A percentile compares a stretch with the other conserved stretches of the same genome.
Evolutionary conservation across 1,140 invertebrate species (phyloP).

Genomic region (Drosophila grimshawi): DNA sequence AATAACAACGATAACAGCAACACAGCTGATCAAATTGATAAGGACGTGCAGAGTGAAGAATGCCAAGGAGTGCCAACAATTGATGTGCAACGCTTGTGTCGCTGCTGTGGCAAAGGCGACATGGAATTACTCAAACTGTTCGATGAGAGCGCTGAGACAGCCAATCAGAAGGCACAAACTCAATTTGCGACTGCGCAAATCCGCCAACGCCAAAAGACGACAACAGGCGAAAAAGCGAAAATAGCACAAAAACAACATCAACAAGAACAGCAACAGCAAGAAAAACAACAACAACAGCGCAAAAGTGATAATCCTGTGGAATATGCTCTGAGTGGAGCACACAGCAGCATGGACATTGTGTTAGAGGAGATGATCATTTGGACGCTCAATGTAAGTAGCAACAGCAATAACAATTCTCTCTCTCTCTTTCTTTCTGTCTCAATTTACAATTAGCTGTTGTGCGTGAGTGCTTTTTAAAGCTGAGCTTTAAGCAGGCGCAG

Average conservation of each 20-base stretch:
- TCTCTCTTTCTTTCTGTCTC: background rate
- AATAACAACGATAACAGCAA: slow-evolving; percentile 12
- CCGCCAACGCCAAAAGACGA: slow-evolving; percentile 20
- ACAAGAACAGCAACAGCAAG: slow-evolving; percentile 12
- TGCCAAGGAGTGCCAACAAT: background rate
- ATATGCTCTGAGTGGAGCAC: slow-evolving; percentile 62
- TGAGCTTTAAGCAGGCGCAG: background rate
- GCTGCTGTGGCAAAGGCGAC: slow-evolving; percentile 66
- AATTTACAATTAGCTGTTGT: background rate
- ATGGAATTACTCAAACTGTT: slow-evolving; percentile 64
- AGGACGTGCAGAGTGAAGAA: slow-evolving; percentile 5
- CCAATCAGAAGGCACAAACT: slow-evolving; percentile 5
- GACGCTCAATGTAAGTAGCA: slow-evolving; percentile 73
- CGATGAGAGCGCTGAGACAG: slow-evolving; percentile 35
- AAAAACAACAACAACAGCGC: slow-evolving; percentile 33
- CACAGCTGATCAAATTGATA: slow-evolving; percentile 17
- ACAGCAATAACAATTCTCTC: slow-evolving; percentile 1
- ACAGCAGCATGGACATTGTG: slow-evolving; percentile 68
- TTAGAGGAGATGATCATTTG: slow-evolving; percentile 69
- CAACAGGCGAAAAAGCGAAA: slow-evolving; percentile 13
- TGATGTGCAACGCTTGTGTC: slow-evolving; percentile 60
- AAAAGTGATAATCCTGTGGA: slow-evolving; percentile 70
- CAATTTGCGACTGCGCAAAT: slow-evolving; percentile 4
- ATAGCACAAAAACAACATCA: slow-evolving; percentile 6
- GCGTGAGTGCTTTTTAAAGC: no score